Conservation (phyloP, 2,113 vertebrate genomes). For the Istiophorus platypterus region DNA sequence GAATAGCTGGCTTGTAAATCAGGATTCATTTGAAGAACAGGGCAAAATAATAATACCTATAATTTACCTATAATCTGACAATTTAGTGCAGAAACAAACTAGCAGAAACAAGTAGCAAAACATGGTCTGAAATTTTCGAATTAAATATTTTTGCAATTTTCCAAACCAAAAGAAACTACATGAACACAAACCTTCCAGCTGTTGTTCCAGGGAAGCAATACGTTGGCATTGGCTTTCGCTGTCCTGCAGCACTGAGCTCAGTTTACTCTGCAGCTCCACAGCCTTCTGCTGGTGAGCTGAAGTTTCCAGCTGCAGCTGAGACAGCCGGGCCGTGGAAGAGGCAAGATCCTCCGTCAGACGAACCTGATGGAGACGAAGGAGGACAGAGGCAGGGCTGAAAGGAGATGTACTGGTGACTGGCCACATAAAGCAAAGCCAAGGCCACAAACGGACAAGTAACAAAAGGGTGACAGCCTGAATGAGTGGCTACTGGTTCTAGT, state of each 20-base stretch:
- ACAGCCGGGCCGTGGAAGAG: constrained; percentile 86
- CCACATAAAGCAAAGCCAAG: neutral
- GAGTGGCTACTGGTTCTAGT: constrained; percentile 43
- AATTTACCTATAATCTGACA: too few species aligned
- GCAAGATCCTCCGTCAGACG: constrained; percentile 92
- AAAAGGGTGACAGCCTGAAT: constrained; percentile 29
- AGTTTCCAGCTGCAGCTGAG: constrained; percentile 91
- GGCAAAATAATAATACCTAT: too few species aligned
- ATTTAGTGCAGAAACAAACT: too few species aligned
- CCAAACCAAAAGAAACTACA: neutral
- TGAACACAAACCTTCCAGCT: constrained; percentile 86
- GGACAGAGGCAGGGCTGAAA: neutral
- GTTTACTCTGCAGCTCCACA: constrained; percentile 85
- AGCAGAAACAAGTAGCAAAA: too few species aligned
- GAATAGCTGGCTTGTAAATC: too few species aligned
- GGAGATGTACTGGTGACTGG: neutral
- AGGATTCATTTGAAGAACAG: too few species aligned
- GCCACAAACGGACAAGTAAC: constrained; percentile 7
- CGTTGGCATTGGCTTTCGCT: constrained; percentile 78
- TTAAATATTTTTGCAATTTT: neutral
- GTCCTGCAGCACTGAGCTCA: constrained; percentile 85
- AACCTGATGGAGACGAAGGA: constrained; percentile 79
- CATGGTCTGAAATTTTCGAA: neutral
- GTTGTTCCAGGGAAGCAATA: constrained; percentile 82
- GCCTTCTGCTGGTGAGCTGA: constrained; percentile 90